A percentile compares a stretch with the other conserved stretches of the same genome.
These are phyloP conservation scores for Saguinus imperator DNA, from an alignment of 2,113 vertebrate genomes.

Conservation along the genomic window DNA sequence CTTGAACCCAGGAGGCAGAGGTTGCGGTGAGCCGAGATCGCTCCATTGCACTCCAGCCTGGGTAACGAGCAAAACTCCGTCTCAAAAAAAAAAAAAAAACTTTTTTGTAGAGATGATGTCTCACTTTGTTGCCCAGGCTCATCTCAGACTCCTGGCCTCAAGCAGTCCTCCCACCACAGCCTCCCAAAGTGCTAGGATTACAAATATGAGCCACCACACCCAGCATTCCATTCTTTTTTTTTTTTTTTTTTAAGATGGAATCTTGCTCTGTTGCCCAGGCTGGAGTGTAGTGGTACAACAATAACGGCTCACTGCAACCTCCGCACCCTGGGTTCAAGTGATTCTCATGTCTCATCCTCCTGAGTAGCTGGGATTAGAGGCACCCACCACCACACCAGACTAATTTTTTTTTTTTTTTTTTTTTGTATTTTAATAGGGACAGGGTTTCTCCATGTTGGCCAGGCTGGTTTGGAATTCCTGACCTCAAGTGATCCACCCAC, in stretches of 20 bases:
- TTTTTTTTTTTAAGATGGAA: not conserved
- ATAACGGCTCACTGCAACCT: not conserved
- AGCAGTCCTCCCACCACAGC: not conserved
- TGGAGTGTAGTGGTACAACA: not conserved
- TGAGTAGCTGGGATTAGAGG: not conserved
- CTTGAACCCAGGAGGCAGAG: too few species aligned
- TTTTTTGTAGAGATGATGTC: not conserved
- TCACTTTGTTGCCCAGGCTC: not conserved
- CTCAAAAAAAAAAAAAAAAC: too few species aligned
- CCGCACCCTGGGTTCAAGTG: not conserved
- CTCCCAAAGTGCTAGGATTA: not conserved
- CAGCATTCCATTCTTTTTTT: too few species aligned
- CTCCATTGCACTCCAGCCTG: too few species aligned
- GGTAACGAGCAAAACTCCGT: too few species aligned
- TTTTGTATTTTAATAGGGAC: not conserved
- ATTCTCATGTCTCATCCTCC: not conserved
- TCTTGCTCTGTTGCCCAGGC: not conserved
- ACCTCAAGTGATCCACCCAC: not conserved
- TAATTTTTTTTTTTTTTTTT: not conserved
- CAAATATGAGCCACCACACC: too few species aligned
- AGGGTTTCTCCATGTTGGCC: not conserved
- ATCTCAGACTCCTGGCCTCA: not conserved
- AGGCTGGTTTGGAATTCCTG: not conserved
- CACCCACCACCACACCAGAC: not conserved
- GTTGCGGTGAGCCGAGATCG: too few species aligned